Conservation (phyloP, 2,113 vertebrate species). For the Cromileptes altivelis region DNA sequence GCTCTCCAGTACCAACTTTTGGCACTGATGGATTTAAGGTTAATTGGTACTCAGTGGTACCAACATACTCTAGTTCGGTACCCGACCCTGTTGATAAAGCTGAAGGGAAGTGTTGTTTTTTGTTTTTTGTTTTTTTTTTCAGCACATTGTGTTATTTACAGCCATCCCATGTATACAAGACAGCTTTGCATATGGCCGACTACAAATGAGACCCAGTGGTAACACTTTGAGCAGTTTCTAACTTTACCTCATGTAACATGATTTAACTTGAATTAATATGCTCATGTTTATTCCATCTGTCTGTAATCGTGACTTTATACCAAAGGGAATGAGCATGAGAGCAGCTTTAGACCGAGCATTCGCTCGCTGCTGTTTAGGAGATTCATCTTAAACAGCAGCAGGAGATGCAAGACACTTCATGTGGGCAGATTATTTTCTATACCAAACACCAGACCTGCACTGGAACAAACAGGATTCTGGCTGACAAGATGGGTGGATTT, state of each 20-base stretch:
- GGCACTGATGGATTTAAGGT: too few species aligned
- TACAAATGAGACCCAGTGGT: not conserved
- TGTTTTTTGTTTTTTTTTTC: too few species aligned
- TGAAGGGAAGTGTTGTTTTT: not conserved
- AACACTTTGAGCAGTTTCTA: not conserved
- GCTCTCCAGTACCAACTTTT: too few species aligned
- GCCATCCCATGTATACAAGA: not conserved
- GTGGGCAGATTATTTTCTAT: constrained; percentile 18
- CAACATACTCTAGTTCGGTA: too few species aligned
- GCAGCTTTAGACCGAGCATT: not conserved
- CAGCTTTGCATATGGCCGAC: not conserved
- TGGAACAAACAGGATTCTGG: constrained; percentile 40
- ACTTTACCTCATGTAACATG: constrained; percentile 2
- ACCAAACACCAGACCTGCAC: not conserved
- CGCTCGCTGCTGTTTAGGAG: not conserved
- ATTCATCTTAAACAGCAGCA: constrained; percentile 2
- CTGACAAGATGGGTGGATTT: constrained; percentile 8
- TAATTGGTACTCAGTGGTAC: too few species aligned
- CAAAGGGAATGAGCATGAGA: not conserved
- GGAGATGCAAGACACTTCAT: constrained; percentile 6
- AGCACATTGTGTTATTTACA: not conserved
- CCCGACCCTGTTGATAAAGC: not conserved
- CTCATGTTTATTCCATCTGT: constrained; percentile 17
- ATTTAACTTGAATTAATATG: not conserved
- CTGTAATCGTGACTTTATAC: not conserved